Evolutionary conservation across 2,113 vertebrate genomes (phyloP).

Genomic region (Rhinopomastus cyanomelas): DNA sequence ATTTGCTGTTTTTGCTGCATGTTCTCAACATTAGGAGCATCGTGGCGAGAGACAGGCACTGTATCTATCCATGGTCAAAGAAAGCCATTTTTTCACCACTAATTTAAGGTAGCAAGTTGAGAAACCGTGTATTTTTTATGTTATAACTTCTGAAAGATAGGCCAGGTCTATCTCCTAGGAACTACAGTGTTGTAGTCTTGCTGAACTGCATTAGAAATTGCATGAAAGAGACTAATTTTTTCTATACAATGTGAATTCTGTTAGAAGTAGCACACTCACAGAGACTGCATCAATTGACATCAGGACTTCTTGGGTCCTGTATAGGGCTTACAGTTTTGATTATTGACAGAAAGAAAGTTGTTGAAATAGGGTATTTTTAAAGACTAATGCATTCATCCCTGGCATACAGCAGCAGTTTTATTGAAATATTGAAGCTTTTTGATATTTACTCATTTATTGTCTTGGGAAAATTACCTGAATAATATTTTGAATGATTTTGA

Average conservation of each 20-base stretch:
- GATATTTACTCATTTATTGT: not conserved
- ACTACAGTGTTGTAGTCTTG: not conserved
- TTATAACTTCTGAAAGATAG: not conserved
- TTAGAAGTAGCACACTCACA: not conserved
- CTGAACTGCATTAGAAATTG: not conserved
- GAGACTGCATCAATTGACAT: not conserved
- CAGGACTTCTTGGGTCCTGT: not conserved
- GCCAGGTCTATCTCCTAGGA: not conserved
- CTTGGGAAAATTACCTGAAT: not conserved
- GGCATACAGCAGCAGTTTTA: not conserved
- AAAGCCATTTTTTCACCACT: not conserved
- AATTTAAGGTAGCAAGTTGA: not conserved
- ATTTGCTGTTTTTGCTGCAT: not conserved
- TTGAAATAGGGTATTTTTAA: not conserved
- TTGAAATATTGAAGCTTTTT: not conserved
- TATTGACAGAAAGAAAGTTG: not conserved
- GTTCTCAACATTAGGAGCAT: not conserved
- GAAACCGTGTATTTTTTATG: not conserved
- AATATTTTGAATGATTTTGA: not conserved
- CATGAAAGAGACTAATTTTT: not conserved
- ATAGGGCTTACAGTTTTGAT: not conserved
- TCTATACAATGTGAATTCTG: not conserved
- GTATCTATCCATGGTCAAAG: not conserved
- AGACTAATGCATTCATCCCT: not conserved
- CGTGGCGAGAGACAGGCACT: not conserved